Evolutionary conservation across 2,113 vertebrate species (phyloP), one percentile per base, ranked within the genome.

Genomic region (Paradoxurus hermaphroditus): DNA sequence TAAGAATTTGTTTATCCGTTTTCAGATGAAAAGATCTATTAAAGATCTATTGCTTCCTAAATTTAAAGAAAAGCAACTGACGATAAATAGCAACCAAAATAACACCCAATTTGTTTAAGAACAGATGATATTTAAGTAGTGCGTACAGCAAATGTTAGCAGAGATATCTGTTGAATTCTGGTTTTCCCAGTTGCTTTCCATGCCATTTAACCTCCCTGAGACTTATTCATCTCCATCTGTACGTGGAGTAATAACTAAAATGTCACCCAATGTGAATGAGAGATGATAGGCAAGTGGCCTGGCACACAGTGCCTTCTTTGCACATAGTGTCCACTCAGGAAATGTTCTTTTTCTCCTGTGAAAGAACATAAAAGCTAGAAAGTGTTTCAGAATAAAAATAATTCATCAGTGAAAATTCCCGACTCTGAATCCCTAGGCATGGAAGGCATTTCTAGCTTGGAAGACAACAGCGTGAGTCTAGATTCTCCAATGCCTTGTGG

Each of bases 331-430:
- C 4, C 4, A 25, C 8, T 95, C 29, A 34, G 4, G 49, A 72
- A n/a, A 10, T 51, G 29, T 36, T 84, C 6, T 49, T 81, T 86
- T 88, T 91, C 46, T 95, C 11, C 29, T 31, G 1, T 77, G 46
- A 49, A 63, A 34, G 53, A 84, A 91, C 41, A 51, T 63, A n/a
- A 59, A 91, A 90, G 5, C 44, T 82, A 51, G 44, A 46, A 79
- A 81, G 16, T n/a, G 31, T 86, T 95, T 95, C 14, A 65, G 41
- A 91, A 72, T 53, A 95, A 93, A 95, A 95, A 23, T 86, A 82
- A 51, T 11, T 63, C 78, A 63, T 34, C 10, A 79, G 6, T 25
- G 65, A 56, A 86, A 67, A 46, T 51, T 18, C 34, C 51, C 77
- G 29, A 59, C 16, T 63, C 16, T n/a, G 11, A 67, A 27, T 70